Percentiles rank a stretch among this genome's conserved stretches.
phyloP scores from a whole-genome alignment of 2,797 vertebrate species.

The Hoplostethus mediterraneus region DNA sequence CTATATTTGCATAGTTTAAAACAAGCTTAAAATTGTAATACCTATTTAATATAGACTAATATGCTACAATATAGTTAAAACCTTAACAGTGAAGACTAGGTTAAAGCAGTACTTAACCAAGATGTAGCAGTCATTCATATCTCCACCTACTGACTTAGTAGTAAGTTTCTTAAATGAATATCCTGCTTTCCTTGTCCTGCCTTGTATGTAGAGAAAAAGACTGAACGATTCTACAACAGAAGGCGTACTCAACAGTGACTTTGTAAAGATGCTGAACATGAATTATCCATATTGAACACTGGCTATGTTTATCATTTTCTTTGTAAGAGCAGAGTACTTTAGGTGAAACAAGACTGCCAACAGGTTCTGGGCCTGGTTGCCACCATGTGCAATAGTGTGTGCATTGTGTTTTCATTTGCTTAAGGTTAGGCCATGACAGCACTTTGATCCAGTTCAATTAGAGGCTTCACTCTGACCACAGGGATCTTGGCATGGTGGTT shows the following conservation, averaged over 20 bases:
- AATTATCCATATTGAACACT: background rate
- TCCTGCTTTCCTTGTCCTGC: background rate
- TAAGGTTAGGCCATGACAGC: constrained; percentile 21
- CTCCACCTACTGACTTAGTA: too few relatives aligned
- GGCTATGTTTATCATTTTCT: constrained; percentile 9
- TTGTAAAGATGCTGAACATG: background rate
- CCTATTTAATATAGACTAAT: too few relatives aligned
- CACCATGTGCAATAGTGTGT: constrained; percentile 1
- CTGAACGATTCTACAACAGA: background rate
- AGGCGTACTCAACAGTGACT: background rate
- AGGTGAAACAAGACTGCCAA: constrained; percentile 41
- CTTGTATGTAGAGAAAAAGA: background rate
- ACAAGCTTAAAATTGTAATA: too few relatives aligned
- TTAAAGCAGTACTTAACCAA: too few relatives aligned
- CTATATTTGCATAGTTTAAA: too few relatives aligned
- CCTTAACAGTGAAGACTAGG: too few relatives aligned
- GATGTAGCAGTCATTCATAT: too few relatives aligned
- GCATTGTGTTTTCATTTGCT: constrained; percentile 36
- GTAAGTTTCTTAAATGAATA: background rate
- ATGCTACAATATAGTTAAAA: too few relatives aligned
- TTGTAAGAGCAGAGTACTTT: background rate
- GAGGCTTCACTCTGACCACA: background rate
- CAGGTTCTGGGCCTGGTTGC: constrained; percentile 38
- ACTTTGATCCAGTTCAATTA: background rate
- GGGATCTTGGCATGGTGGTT: background rate